Percentiles rank a stretch among this genome's conserved stretches.
Evolutionary conservation across 2,113 vertebrate genomes (phyloP).

Genomic region (Scalopus aquaticus): DNA sequence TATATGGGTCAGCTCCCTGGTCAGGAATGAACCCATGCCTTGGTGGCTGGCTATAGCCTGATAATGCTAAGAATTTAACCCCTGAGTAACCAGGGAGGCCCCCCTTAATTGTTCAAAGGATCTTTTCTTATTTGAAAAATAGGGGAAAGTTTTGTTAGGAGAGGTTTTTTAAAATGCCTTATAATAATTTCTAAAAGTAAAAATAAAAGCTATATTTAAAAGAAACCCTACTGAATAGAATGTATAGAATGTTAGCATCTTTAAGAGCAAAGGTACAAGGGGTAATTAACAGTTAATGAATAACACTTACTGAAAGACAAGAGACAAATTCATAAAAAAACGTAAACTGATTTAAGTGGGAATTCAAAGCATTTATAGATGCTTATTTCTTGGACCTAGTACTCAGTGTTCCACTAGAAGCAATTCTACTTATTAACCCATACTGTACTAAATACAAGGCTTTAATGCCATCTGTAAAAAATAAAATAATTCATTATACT

Average conservation of each 20-base stretch:
- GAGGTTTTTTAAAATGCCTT: not conserved
- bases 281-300: conserved; percentile 64
- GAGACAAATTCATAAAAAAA: not conserved
- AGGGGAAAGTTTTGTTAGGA: not conserved
- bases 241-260: not conserved
- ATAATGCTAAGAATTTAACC: no score
- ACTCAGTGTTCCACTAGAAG: not conserved
- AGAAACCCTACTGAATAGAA: not conserved
- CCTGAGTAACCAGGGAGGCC: no score
- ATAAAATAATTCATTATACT: not conserved
- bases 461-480: not conserved
- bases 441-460: not conserved
- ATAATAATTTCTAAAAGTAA: conserved; percentile 46
- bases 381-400: conserved; percentile 3
- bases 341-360: not conserved
- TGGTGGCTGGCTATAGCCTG: no score
- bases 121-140: not conserved
- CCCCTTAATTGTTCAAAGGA: conserved; percentile 6
- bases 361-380: conserved; percentile 43
- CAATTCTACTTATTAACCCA: not conserved
- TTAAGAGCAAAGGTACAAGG: conserved; percentile 50
- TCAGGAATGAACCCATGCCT: no score
- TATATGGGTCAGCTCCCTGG: no score
- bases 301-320: conserved; percentile 52
- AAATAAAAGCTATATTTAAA: not conserved